Evolutionary conservation across 2,888 invertebrate genomes (phyloP), one percentile per base, ranked within the genome.

Genomic region (Caenorhabditis sp.): DNA sequence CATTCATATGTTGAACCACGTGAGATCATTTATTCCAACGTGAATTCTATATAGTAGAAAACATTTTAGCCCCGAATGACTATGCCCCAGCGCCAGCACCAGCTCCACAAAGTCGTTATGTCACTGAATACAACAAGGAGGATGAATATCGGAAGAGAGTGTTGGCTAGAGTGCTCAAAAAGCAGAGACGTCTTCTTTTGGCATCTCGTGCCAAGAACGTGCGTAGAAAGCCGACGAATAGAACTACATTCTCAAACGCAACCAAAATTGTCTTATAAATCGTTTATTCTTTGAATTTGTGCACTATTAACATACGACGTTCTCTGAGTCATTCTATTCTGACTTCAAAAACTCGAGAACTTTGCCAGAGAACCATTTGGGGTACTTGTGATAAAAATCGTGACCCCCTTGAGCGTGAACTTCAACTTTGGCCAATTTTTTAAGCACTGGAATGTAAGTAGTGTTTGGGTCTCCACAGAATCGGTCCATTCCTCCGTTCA

Each of bases 311-410:
- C n/a, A n/a, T n/a, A n/a, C n/a, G n/a, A n/a, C n/a, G n/a, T 55
- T 35, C 15, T 61, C 15, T 72, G 58, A 11, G 35, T 60, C 26
- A n/a, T 40, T 35, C 20, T 13, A n/a, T 28, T 35, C 20, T 13
- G 50, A 67, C 15, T 74, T 78, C 44, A 82, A 56, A 44, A 82
- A 82, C 1, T 79, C 74, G 15, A 82, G n/a, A 24, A 90, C 80
- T 76, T 89, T 89, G 28, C 83, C 71, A 9, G 88, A 77, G 64
- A 91, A 91, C 90, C 90, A 91, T 47, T 88, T 87, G 0, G 91
- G 88, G 50, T 90, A 89, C 61, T 91, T 91, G 55, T 89, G 83
- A 71, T 91, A 89, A 65, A 91, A 88, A 65, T 91, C 91, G 71
- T 91, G 91, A 0, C 89, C 88, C 32, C 90, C 91, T 74, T 89